These are phyloP conservation scores for Chlorops oryzae DNA, from an alignment of 1,140 invertebrate genomes.

Conservation along the genomic window DNA sequence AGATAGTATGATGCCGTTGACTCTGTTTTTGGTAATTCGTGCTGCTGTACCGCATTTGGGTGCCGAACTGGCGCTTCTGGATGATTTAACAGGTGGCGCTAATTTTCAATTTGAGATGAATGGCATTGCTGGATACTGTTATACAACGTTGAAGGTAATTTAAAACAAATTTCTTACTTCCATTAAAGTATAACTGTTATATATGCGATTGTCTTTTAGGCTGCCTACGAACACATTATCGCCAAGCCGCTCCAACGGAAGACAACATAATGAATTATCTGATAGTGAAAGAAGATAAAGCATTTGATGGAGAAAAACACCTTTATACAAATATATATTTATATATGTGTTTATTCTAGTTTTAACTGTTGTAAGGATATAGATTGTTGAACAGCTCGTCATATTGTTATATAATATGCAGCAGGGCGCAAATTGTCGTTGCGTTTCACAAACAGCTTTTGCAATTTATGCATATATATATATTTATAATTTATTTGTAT, in stretches of 20 bases:
- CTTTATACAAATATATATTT: too few species aligned
- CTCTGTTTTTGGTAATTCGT: constrained; percentile 38
- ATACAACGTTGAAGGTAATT: constrained; percentile 39
- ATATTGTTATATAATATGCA: too few species aligned
- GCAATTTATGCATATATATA: too few species aligned
- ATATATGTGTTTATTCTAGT: too few species aligned
- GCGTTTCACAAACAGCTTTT: too few species aligned
- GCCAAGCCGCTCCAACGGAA: constrained; percentile 8
- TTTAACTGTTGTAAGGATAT: too few species aligned
- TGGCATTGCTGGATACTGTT: constrained; percentile 45
- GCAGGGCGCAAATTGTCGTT: too few species aligned
- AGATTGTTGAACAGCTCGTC: too few species aligned
- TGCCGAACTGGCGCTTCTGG: constrained; percentile 40
- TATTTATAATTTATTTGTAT: too few species aligned
- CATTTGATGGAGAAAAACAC: too few species aligned
- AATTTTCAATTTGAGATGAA: constrained; percentile 45
- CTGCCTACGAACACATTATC: constrained; percentile 18
- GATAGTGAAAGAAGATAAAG: too few species aligned
- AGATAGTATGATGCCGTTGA: constrained; percentile 42
- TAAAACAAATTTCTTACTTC: background rate
- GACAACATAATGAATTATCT: too few species aligned
- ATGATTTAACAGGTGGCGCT: constrained; percentile 41
- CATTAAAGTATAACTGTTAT: background rate
- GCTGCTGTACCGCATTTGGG: constrained; percentile 45
- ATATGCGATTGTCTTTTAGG: constrained; percentile 10